Evolutionary conservation across 2,113 vertebrate species (phyloP), one percentile per base, ranked within the genome.

Genomic region (Microtus pennsylvanicus): DNA sequence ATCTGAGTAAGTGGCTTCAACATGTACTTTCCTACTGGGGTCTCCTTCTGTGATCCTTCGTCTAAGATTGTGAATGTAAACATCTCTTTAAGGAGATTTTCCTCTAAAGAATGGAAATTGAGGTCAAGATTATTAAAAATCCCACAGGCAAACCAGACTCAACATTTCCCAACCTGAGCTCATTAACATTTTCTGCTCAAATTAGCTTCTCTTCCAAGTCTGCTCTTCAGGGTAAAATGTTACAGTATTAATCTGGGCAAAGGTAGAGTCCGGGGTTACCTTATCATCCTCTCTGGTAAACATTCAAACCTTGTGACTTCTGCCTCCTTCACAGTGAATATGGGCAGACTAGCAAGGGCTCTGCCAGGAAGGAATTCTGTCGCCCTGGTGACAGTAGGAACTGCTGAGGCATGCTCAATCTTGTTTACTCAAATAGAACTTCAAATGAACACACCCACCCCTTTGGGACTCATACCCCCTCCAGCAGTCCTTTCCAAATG

Each of bases 351-450:
- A 0, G 42, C 35, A 58, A 95, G 52, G 33, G 14, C 45, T 77
- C 87, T 58, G 42, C 77, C 82, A 74, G 76, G 58, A 85, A 86
- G 87, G 69, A 47, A 88, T 88, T 78, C 5, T 67, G 77, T 90
- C 33, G 16, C n/a, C 5, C 22, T 85, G 65, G 17, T 52, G 81
- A 93, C 61, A 21, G 28, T 65, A 50, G 30, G 52, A 77, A 50
- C 47, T 1, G 24, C 35, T 45, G 69, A 89, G 72, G 33, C 24
- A 76, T 67, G 70, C 58, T 85, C 65, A 76, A 63, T 33, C 33
- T 93, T 94, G 33, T 86, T 97, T 83, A 94, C 63, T 63, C 33
- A 92, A 90, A 92, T 14, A 87, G 78, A 89, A 63, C 35, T 87
- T 87, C 77, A 94, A 75, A 50, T 86, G 67, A 95, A 86, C 58